phyloP scores from a whole-genome alignment of 1,140 invertebrate species.

The Zaprionus gabonicus region DNA sequence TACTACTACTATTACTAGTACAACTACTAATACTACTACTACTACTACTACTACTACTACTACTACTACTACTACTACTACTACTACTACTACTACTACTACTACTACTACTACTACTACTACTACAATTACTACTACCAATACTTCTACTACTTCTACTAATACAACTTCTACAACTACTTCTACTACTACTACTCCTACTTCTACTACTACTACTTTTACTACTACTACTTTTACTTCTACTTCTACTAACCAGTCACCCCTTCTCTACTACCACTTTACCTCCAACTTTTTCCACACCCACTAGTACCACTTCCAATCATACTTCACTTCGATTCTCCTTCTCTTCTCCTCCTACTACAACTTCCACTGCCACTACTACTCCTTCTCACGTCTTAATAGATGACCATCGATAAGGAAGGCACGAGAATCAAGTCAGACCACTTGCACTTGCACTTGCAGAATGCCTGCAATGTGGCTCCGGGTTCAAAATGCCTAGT shows the following conservation, averaged over 20 bases:
- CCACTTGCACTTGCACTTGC: slow-evolving; percentile 9
- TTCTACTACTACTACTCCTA: too few relatives aligned
- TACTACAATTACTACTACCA: not conserved
- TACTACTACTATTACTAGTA: not conserved
- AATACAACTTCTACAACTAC: too few relatives aligned
- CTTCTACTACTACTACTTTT: not conserved
- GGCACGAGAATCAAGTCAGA: slow-evolving; percentile 17
- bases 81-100: too few relatives aligned
- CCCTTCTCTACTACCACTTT: too few relatives aligned
- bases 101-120: not conserved
- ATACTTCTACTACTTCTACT: not conserved
- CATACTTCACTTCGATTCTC: not conserved
- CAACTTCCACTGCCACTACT: not conserved
- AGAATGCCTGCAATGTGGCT: not conserved
- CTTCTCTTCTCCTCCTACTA: not conserved
- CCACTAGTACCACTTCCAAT: too few relatives aligned
- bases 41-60: not conserved
- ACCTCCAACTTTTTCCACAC: too few relatives aligned
- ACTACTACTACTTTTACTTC: not conserved
- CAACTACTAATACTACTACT: not conserved
- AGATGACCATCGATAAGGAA: slow-evolving; percentile 18
- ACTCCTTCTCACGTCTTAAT: slow-evolving; percentile 9
- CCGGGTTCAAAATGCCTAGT: not conserved
- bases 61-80: not conserved
- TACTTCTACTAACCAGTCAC: too few relatives aligned